Evolutionary conservation across 64 coral and sea anemone species (phyloP), one percentile per base, ranked within the genome.

Genomic region (Cladopsammia gracilis): DNA sequence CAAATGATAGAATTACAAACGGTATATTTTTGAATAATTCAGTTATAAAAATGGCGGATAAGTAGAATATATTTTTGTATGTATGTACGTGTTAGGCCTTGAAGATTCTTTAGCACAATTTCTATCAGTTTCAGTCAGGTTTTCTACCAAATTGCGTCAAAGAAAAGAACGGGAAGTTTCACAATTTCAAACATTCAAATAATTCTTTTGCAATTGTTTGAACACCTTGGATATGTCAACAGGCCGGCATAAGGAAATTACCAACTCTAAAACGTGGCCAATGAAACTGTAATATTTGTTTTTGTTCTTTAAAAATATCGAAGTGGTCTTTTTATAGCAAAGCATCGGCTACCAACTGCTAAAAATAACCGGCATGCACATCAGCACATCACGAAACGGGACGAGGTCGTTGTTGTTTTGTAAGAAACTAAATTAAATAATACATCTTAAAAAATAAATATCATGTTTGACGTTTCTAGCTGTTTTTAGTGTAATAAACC

Each of bases 271-370:
- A 78, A 78, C 23, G 75, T 10, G 20, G 19, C 51, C 75, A 26
- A 15, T 60, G 5, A 58, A 58, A 43, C 23, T 19, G 62, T 56
- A 80, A 80, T 60, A 80, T 80, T 80, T 59, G 77, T 59, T 34
- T 80, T 62, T 18, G 16, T 75, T 47, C 45, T 80, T 80, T 7
- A 80, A 22, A 80, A 59, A 77, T 5, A 11, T 20, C 52, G 20
- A 51, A 76, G 18, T 58, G 16, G 44, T 75, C 72, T 75, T 19
- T 56, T 57, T 26, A 57, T 78, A 26, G 46, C 48, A 19, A 16
- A 26, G n/a, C n/a, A 14, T 56, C 23, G 6, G 51, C 70, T 9
- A 4, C 45, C 7, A 57, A 56, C 20, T 50, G 44, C 47, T 56
- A 22, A 78, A 57, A 78, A 56, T 78, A 78, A 25, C 18, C 67